A percentile compares a stretch with the other conserved stretches of the same genome.
Conservation (phyloP, 1,140 invertebrate genomes). For the Antheraea mylitta region DNA sequence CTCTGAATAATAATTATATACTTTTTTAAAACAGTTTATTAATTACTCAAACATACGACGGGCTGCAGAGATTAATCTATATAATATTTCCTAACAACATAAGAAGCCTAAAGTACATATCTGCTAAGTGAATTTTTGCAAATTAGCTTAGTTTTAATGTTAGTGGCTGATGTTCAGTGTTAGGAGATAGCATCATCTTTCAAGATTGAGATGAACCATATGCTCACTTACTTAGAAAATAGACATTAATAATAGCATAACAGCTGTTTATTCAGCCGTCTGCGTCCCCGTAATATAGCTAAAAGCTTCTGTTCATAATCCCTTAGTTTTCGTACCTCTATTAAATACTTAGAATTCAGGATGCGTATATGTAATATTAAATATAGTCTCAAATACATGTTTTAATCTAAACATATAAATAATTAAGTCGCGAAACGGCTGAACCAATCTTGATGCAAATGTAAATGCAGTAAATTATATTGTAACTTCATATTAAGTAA, state of each 20-base stretch:
- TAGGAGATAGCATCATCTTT: not conserved
- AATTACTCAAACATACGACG: too few species aligned
- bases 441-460: too few species aligned
- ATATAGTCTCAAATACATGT: too few species aligned
- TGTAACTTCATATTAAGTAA: too few species aligned
- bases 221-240: constrained; percentile 40
- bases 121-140: not conserved
- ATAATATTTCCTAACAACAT: not conserved
- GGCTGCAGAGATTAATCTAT: not conserved
- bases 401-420: too few species aligned
- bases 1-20: too few species aligned
- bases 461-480: too few species aligned
- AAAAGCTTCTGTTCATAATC: constrained; percentile 49
- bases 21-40: too few species aligned
- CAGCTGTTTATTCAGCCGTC: constrained; percentile 43
- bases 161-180: not conserved
- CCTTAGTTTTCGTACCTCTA: constrained; percentile 15
- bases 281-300: constrained; percentile 46
- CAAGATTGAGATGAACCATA: constrained; percentile 34
- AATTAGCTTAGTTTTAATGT: too few species aligned
- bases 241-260: constrained; percentile 56
- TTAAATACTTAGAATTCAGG: not conserved
- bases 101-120: not conserved
- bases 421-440: too few species aligned
- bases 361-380: too few species aligned